phyloP scores from a whole-genome alignment of 2,113 vertebrate species.

The Donacobius atricapilla region DNA sequence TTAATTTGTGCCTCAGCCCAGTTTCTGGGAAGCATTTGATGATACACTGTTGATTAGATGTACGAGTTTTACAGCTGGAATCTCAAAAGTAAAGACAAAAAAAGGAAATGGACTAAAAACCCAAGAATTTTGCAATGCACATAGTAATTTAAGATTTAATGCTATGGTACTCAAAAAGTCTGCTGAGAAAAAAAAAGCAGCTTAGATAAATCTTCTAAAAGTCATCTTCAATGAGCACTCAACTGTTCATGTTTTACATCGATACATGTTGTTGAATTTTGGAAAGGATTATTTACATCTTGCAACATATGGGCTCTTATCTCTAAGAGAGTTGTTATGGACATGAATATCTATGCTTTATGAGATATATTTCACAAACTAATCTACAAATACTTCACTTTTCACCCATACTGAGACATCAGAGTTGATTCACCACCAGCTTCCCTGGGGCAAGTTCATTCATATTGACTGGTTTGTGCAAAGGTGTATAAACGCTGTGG shows the following conservation, averaged over 20 bases:
- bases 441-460: not conserved
- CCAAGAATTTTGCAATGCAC: not conserved
- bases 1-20: not conserved
- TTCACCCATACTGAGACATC: not conserved
- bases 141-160: not conserved
- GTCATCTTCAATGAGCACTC: not conserved
- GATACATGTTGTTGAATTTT: not conserved
- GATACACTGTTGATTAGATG: not conserved
- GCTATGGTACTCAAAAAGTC: not conserved
- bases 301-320: not conserved
- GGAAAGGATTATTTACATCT: constrained; percentile 23
- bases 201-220: constrained; percentile 12
- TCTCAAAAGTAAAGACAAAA: not conserved
- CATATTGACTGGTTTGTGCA: not conserved
- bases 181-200: not conserved
- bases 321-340: not conserved
- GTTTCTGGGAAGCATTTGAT: not conserved
- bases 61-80: not conserved
- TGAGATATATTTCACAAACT: not conserved
- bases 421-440: not conserved
- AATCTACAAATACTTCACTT: not conserved
- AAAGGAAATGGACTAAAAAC: not conserved
- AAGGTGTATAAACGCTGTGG: not conserved
- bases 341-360: not conserved
- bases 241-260: not conserved